A percentile compares a stretch with the other conserved stretches of the same genome.
Evolutionary conservation across 1,140 invertebrate species (phyloP).

Genomic region (Bombus turneri): DNA sequence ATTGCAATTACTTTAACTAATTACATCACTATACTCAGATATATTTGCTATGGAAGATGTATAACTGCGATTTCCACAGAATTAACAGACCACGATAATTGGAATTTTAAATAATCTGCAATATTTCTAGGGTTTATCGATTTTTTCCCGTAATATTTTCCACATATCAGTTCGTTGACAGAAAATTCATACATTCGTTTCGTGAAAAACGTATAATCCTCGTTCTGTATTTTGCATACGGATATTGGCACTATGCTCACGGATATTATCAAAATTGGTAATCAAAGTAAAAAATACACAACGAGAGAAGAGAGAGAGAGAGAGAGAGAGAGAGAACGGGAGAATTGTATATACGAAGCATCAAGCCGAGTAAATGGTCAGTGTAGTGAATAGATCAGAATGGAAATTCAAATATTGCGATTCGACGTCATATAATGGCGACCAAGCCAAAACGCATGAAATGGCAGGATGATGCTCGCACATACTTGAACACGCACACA

Average conservation of each 20-base stretch:
- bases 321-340: not conserved
- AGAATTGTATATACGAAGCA: not conserved
- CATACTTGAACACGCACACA: not conserved
- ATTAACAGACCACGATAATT: not conserved
- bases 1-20: too few relatives aligned
- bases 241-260: constrained; percentile 1
- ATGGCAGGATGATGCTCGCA: constrained; percentile 22
- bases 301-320: not conserved
- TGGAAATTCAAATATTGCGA: constrained; percentile 31
- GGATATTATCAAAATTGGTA: constrained; percentile 38
- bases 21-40: too few relatives aligned
- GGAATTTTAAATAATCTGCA: not conserved
- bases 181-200: not conserved
- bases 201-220: constrained; percentile 2
- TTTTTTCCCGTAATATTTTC: not conserved
- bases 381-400: constrained; percentile 13
- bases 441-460: constrained; percentile 6
- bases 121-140: too few relatives aligned
- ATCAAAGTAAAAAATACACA: constrained; percentile 26
- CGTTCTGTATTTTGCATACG: not conserved
- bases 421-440: constrained; percentile 24
- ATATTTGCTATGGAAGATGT: not conserved
- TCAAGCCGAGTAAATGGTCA: constrained; percentile 7
- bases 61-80: too few relatives aligned
- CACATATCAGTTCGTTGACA: not conserved